These are phyloP conservation scores for Cydia pomonella DNA, from an alignment of 1,140 invertebrate genomes.

Conservation along the genomic window DNA sequence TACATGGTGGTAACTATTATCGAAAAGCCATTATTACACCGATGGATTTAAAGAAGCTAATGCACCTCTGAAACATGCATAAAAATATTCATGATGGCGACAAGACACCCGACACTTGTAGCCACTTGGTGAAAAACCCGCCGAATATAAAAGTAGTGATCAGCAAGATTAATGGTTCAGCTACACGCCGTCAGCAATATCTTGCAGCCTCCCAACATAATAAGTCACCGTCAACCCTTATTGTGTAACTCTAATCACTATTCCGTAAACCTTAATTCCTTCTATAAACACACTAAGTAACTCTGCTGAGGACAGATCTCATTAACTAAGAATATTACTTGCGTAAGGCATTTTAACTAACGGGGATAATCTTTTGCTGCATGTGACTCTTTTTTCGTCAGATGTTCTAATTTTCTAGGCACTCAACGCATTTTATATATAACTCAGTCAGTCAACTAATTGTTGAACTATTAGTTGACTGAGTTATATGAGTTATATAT, in stretches of 20 bases:
- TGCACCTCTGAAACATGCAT: neutral
- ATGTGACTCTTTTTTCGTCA: neutral
- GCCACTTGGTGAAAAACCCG: neutral
- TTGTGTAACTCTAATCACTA: conserved; percentile 31
- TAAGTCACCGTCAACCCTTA: conserved; percentile 22
- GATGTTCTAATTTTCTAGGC: neutral
- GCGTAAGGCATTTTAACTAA: neutral
- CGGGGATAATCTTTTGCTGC: neutral
- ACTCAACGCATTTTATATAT: no score
- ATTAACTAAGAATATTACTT: neutral
- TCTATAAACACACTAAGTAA: neutral
- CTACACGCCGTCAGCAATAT: conserved; percentile 28
- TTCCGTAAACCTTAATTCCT: conserved; percentile 7
- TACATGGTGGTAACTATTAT: no score
- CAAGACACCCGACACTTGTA: conserved; percentile 26
- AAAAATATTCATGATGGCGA: no score
- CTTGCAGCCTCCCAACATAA: conserved; percentile 22
- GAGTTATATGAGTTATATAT: no score
- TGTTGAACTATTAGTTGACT: no score
- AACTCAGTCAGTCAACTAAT: no score
- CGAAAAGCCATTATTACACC: no score
- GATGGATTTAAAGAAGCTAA: no score
- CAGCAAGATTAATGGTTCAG: conserved; percentile 22
- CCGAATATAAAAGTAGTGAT: conserved; percentile 32
- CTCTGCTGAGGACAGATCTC: neutral